phyloP scores from a whole-genome alignment of 2,113 vertebrate species.

The Carollia perspicillata region DNA sequence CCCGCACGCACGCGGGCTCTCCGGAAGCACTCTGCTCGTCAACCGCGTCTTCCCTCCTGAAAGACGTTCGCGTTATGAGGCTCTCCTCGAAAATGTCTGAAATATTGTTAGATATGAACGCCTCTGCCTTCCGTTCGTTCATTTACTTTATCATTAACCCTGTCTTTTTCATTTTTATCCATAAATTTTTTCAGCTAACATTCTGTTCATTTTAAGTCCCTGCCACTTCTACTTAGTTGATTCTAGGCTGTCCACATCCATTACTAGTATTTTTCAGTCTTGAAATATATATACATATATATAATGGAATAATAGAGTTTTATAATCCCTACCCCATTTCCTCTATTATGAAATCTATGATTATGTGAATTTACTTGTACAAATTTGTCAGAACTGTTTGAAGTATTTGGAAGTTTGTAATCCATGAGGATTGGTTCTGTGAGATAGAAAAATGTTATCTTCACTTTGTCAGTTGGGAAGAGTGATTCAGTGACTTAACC shows the following conservation, averaged over 20 bases:
- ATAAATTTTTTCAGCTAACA: not conserved
- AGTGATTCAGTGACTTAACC: not conserved
- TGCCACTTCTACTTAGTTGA: not conserved
- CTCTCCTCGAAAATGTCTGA: not conserved
- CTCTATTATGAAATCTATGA: not conserved
- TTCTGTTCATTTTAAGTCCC: not conserved
- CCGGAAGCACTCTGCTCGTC: not conserved
- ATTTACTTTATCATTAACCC: conserved; percentile 24
- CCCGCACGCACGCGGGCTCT: not conserved
- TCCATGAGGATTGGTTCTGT: not conserved
- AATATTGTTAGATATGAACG: not conserved
- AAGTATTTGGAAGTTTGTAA: not conserved
- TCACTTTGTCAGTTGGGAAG: not conserved
- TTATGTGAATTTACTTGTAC: not conserved
- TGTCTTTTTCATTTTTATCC: not conserved
- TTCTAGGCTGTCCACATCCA: not conserved
- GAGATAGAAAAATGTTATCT: not conserved
- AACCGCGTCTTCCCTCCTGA: not conserved
- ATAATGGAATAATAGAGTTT: not conserved
- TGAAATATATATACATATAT: not conserved
- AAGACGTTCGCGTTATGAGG: not conserved
- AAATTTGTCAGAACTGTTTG: not conserved
- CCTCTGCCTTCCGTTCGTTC: not conserved
- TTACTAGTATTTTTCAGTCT: not conserved
- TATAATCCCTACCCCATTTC: not conserved